Evolutionary conservation across 1,140 invertebrate species (phyloP).

Genomic region (Pseudomyrmex sp.): DNA sequence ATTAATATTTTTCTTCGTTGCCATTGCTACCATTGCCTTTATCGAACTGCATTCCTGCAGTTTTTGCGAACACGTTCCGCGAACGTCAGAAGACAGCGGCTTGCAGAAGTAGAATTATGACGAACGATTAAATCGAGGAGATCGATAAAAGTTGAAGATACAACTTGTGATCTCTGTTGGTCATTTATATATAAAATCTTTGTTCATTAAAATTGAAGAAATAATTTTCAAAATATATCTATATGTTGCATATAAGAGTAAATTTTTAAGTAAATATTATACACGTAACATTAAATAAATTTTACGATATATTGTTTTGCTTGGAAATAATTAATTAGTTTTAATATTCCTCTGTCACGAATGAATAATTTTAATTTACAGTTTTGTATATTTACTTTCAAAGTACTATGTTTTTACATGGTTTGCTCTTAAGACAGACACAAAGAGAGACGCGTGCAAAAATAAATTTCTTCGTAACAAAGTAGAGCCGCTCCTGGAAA

Average conservation of each 20-base stretch:
- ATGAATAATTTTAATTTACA: not conserved
- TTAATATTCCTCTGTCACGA: not conserved
- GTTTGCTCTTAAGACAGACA: not conserved
- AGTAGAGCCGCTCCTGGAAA: conserved; percentile 30
- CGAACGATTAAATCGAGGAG: not conserved
- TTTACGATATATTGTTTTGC: not conserved
- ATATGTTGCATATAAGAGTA: not conserved
- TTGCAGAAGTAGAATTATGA: not conserved
- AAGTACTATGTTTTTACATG: not conserved
- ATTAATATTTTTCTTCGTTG: conserved; percentile 4
- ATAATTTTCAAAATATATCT: not conserved
- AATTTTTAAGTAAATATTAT: not conserved
- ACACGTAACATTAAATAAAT: not conserved
- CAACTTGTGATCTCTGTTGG: not conserved
- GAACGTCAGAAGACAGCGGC: not conserved
- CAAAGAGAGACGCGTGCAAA: not conserved
- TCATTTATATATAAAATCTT: not conserved
- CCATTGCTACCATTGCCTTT: not conserved
- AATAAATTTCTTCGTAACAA: too few species aligned
- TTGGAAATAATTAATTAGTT: not conserved
- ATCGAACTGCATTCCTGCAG: conserved; percentile 52
- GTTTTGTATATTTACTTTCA: not conserved
- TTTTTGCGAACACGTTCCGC: conserved; percentile 23
- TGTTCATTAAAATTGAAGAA: not conserved
- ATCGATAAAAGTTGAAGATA: not conserved